phyloP scores from a whole-genome alignment of 2,888 invertebrate genomes.

The Nyleta sp. region DNA sequence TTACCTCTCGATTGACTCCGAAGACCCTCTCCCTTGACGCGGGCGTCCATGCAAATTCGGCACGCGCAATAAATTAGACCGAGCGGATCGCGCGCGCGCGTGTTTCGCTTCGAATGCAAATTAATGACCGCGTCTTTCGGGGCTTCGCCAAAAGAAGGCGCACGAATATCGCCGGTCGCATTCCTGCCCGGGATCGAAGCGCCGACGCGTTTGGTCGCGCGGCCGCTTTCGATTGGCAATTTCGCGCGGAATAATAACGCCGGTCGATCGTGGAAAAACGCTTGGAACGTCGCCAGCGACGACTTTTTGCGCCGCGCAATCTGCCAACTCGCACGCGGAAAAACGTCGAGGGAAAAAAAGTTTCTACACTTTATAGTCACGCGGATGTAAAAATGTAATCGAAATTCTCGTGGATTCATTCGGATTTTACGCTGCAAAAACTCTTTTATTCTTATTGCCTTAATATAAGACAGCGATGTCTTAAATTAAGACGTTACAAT shows the following conservation, averaged over 20 bases:
- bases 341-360: too few species aligned
- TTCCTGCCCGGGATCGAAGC: conserved; percentile 8
- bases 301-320: conserved; percentile 9
- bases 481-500: too few species aligned
- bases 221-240: background rate
- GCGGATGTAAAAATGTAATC: too few species aligned
- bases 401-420: too few species aligned
- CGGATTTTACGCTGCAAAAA: too few species aligned
- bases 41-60: conserved; percentile 22
- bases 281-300: background rate
- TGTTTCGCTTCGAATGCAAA: conserved; percentile 48
- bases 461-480: too few species aligned
- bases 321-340: conserved; percentile 6
- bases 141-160: conserved; percentile 16
- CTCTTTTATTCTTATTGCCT: too few species aligned
- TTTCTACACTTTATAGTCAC: too few species aligned
- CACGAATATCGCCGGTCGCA: conserved; percentile 12
- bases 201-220: background rate
- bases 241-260: too few species aligned
- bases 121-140: conserved; percentile 28
- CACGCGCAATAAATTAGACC: conserved; percentile 47
- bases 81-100: conserved; percentile 14
- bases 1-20: conserved; percentile 3
- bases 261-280: background rate
- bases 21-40: conserved; percentile 1